Percentiles rank a stretch among this genome's conserved stretches.
Evolutionary conservation across 2,888 invertebrate species (phyloP).

Genomic region (Xylota sylvarum): DNA sequence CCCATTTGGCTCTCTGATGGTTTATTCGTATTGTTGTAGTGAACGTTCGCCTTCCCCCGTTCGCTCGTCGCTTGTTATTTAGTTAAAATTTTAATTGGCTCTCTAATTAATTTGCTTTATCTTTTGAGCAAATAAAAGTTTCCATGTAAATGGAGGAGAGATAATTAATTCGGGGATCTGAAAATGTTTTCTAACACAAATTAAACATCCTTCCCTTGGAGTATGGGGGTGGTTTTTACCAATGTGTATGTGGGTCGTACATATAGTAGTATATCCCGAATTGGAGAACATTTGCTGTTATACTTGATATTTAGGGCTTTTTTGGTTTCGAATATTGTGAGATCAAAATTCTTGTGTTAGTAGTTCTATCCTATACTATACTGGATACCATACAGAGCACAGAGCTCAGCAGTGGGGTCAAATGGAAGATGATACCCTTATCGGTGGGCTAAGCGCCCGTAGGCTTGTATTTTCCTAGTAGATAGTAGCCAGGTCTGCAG

Average conservation of each 20-base stretch:
- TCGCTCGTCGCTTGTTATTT: slow-evolving; percentile 78
- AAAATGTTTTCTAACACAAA: slow-evolving; percentile 77
- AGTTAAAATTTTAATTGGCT: slow-evolving; percentile 81
- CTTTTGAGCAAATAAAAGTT: slow-evolving; percentile 80
- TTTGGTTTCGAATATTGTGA: slow-evolving; percentile 4
- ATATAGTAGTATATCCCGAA: neutral
- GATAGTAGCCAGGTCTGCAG: too few relatives aligned
- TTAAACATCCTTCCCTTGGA: slow-evolving; percentile 67
- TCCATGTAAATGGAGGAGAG: slow-evolving; percentile 79
- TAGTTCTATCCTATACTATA: neutral
- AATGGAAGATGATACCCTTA: too few relatives aligned
- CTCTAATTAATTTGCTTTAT: slow-evolving; percentile 81
- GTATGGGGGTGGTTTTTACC: neutral
- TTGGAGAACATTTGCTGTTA: slow-evolving; percentile 8
- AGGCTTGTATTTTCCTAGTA: too few relatives aligned
- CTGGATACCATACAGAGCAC: neutral
- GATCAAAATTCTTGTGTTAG: slow-evolving; percentile 2
- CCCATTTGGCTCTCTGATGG: slow-evolving; percentile 43
- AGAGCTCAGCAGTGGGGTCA: too few relatives aligned
- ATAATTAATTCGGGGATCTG: slow-evolving; percentile 79
- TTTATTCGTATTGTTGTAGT: slow-evolving; percentile 63
- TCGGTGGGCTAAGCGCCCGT: too few relatives aligned
- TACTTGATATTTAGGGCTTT: slow-evolving; percentile 29
- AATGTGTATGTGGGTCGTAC: slow-evolving; percentile 15
- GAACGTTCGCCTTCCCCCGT: slow-evolving; percentile 48